A percentile compares a stretch with the other conserved stretches of the same genome.
phyloP scores from a whole-genome alignment of 2,113 vertebrate species.

The Ascaphus truei region DNA sequence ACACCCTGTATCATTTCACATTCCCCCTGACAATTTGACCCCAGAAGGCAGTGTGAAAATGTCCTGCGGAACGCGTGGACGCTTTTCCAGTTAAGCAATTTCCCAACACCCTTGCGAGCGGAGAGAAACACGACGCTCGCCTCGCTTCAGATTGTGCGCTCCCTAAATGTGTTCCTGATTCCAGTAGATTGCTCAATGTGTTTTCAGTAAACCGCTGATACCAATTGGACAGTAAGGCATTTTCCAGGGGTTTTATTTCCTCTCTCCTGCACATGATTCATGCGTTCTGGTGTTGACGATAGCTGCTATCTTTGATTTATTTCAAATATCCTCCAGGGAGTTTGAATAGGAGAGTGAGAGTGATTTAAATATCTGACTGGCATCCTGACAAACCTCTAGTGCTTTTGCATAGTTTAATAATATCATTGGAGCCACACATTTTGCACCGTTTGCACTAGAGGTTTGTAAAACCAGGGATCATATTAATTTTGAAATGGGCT shows the following conservation, averaged over 20 bases:
- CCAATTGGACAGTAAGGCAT: slow-evolving; percentile 49
- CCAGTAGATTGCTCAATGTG: slow-evolving; percentile 44
- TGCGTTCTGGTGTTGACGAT: slow-evolving; percentile 47
- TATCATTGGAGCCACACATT: slow-evolving; percentile 1
- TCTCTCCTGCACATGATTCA: slow-evolving; percentile 45
- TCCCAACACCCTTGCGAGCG: slow-evolving; percentile 36
- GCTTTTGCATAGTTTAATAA: slow-evolving; percentile 37
- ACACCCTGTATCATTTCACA: neutral
- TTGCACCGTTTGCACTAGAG: slow-evolving; percentile 30
- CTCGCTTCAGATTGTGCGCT: slow-evolving; percentile 45
- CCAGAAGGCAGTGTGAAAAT: slow-evolving; percentile 38
- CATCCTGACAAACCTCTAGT: slow-evolving; percentile 22
- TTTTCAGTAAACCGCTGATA: slow-evolving; percentile 56
- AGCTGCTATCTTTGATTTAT: slow-evolving; percentile 47
- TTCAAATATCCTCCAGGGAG: slow-evolving; percentile 43
- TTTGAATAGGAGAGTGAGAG: slow-evolving; percentile 37
- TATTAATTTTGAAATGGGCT: neutral
- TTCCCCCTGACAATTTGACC: neutral
- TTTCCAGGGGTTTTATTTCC: slow-evolving; percentile 48
- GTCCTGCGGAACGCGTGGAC: slow-evolving; percentile 31
- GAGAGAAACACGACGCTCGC: slow-evolving; percentile 38
- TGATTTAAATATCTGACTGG: slow-evolving; percentile 30
- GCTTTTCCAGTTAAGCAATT: slow-evolving; percentile 48
- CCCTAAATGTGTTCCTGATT: slow-evolving; percentile 57
- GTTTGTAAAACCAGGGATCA: neutral